Percentiles rank a stretch among this genome's conserved stretches.
Conservation (phyloP, 2,113 vertebrate genomes). For the Cettia cetti region DNA sequence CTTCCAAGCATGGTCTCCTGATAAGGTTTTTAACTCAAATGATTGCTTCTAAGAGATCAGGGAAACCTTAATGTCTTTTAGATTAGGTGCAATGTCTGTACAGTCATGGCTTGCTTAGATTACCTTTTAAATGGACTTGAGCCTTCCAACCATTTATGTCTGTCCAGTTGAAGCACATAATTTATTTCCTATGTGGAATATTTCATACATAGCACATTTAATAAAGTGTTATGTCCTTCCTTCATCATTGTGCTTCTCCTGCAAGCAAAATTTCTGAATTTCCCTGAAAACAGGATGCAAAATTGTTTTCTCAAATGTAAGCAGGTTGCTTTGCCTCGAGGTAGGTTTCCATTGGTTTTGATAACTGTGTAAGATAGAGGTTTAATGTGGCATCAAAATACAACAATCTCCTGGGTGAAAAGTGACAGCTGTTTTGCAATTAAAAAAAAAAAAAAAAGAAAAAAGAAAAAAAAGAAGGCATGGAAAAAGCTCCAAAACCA, state of each 20-base stretch:
- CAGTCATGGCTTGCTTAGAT: not conserved
- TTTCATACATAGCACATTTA: not conserved
- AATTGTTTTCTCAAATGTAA: not conserved
- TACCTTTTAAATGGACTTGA: not conserved
- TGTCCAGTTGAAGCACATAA: not conserved
- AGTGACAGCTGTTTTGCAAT: not conserved
- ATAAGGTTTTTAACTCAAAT: conserved; percentile 10
- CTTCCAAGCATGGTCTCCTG: not conserved
- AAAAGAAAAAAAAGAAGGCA: fast-evolving
- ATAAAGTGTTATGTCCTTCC: not conserved
- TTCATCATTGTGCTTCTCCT: not conserved
- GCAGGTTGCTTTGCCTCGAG: not conserved
- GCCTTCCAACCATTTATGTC: not conserved
- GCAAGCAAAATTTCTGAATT: not conserved
- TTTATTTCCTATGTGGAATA: not conserved
- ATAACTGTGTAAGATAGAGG: not conserved
- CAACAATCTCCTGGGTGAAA: not conserved
- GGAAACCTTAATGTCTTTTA: not conserved
- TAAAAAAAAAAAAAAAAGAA: not conserved
- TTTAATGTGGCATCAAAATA: not conserved
- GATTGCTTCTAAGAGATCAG: not conserved
- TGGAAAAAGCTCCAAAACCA: not conserved
- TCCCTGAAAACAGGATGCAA: not conserved
- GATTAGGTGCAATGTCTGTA: not conserved
- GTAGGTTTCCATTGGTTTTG: not conserved